Percentiles rank a stretch among this genome's conserved stretches.
phyloP scores from a whole-genome alignment of 2,113 vertebrate species.

The Seriola aureovittata region DNA sequence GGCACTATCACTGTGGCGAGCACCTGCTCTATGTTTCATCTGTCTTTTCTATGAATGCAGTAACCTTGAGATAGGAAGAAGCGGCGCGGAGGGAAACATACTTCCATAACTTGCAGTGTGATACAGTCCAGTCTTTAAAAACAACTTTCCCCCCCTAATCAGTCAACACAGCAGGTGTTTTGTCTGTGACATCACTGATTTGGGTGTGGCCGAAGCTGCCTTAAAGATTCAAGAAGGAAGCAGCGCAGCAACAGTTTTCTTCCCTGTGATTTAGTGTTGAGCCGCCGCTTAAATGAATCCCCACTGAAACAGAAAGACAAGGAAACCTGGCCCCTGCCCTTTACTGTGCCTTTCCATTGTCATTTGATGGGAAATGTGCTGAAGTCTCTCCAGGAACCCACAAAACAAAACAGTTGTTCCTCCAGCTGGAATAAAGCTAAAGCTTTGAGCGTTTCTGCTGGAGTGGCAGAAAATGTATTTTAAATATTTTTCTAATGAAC shows the following conservation, averaged over 20 bases:
- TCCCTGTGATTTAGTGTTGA: background rate
- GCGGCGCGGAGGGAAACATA: background rate
- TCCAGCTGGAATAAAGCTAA: too few relatives aligned
- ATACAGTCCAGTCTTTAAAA: background rate
- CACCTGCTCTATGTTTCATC: constrained; percentile 13
- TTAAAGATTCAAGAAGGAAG: too few relatives aligned
- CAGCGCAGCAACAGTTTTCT: background rate
- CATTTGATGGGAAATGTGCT: too few relatives aligned
- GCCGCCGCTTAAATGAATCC: too few relatives aligned
- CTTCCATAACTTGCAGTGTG: background rate
- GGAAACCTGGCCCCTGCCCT: background rate
- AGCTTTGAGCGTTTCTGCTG: too few relatives aligned
- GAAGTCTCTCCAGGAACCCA: too few relatives aligned
- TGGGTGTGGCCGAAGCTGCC: background rate
- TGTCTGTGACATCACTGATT: background rate
- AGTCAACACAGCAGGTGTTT: background rate
- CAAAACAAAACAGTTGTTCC: too few relatives aligned
- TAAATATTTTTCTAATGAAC: too few relatives aligned
- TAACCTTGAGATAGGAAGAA: constrained; percentile 53
- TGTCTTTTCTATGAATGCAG: constrained; percentile 15
- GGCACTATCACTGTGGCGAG: constrained; percentile 28
- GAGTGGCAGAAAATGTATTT: too few relatives aligned
- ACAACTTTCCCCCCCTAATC: background rate
- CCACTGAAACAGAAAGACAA: too few relatives aligned
- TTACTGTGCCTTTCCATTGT: too few relatives aligned